Evolutionary conservation across 2,888 invertebrate species (phyloP), one percentile per base, ranked within the genome.

Genomic region (Tetropium fuscum): DNA sequence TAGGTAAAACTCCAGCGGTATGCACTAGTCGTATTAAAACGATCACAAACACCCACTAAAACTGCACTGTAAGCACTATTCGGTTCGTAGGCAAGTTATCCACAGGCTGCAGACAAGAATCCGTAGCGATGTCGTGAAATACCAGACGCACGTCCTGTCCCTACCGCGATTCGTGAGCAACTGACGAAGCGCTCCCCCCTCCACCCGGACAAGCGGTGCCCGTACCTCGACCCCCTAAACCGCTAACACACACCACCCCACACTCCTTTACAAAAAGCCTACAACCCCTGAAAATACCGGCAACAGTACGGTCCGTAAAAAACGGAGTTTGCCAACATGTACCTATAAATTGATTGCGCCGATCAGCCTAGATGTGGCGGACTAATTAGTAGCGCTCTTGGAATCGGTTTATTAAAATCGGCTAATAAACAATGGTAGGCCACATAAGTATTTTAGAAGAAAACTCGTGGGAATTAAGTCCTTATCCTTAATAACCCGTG

Each of bases 271-370:
- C 78, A 79, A 79, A 80, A 80, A 80, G 78, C 78, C 77, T 76
- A 78, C 78, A 77, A 77, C 79, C 79, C 80, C 78, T 78, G 76
- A 78, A 78, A 80, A 80, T 77, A 78, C 78, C 77, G 74, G 72
- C 78, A 74, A 74, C 40, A 15, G 38, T 53, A 53, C 53, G 41
- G 27, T 34, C 44, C 44, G 44, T 34, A 47, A 47, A 55, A 55
- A 55, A 41, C 34, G 15, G 27, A 34, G 34, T 34, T 34, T 15
- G 34, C 34, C 34, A 34, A 45, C 60, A 58, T 59, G 61, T 49
- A 66, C 71, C n/a, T n/a, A n/a, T n/a, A 68, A 72, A 73, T 71
- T 69, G 71, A 72, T 71, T 65, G 69, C 61, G 63, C 53, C 66
- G 64, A 64, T 63, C 60, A 43, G 16, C 15, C 34, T 8, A 11